These are phyloP conservation scores for Danaus chrysippus DNA, from an alignment of 2,888 invertebrate genomes.

Conservation along the genomic window DNA sequence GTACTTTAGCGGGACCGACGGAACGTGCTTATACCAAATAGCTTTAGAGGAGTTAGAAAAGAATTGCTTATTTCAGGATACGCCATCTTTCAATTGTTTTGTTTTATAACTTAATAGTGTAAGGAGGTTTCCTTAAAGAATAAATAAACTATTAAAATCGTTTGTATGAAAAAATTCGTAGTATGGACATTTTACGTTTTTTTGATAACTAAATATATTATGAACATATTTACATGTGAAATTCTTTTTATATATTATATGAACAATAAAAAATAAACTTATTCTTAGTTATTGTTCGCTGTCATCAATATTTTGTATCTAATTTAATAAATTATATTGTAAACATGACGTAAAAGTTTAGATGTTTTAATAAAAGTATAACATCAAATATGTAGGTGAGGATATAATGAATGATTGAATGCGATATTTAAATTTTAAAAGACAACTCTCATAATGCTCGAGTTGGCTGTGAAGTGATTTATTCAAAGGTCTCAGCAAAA, in stretches of 20 bases:
- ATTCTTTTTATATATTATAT: too few relatives aligned
- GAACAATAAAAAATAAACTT: too few relatives aligned
- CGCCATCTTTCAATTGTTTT: background rate
- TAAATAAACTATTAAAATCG: too few relatives aligned
- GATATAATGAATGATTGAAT: conserved; percentile 31
- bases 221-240: too few relatives aligned
- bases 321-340: conserved; percentile 10
- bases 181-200: too few relatives aligned
- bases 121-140: too few relatives aligned
- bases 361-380: conserved; percentile 11
- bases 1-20: conserved; percentile 51
- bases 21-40: conserved; percentile 68
- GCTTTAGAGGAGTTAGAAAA: conserved; percentile 35
- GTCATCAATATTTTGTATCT: too few relatives aligned
- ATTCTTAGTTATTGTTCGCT: too few relatives aligned
- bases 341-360: conserved; percentile 6
- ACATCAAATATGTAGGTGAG: conserved; percentile 20
- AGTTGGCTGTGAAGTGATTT: conserved; percentile 50
- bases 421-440: conserved; percentile 36
- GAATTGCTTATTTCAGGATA: background rate
- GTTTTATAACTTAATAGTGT: background rate
- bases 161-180: too few relatives aligned
- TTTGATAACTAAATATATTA: too few relatives aligned
- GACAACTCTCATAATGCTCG: conserved; percentile 42
- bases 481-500: conserved; percentile 54